phyloP scores from a whole-genome alignment of 2,797 vertebrate genomes.

The Ctenopoma kingsleyae region DNA sequence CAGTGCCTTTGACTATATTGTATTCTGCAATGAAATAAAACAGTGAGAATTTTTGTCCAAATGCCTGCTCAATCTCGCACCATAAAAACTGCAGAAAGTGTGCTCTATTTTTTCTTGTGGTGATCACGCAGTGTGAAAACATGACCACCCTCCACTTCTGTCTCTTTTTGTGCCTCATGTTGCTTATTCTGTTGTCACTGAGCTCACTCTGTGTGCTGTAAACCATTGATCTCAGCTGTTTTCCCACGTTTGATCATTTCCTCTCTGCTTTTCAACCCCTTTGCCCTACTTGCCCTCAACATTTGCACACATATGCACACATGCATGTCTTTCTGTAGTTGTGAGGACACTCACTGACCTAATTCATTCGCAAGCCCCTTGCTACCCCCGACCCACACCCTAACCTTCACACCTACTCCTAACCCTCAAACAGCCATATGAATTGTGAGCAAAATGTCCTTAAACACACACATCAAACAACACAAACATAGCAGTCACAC shows the following conservation, averaged over 20 bases:
- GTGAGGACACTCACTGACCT: background rate
- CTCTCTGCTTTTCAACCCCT: conserved; percentile 32
- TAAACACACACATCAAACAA: conserved; percentile 3
- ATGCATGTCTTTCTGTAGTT: conserved; percentile 3
- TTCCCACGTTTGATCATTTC: conserved; percentile 57
- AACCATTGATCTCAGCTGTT: conserved; percentile 63
- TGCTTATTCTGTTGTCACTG: conserved; percentile 59
- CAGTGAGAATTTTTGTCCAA: conserved; percentile 9
- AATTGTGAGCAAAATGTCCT: too few species aligned
- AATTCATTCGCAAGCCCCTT: background rate
- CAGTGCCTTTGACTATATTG: background rate
- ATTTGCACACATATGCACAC: conserved; percentile 14
- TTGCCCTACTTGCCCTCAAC: conserved; percentile 24
- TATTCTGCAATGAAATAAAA: conserved; percentile 10
- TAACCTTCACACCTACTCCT: background rate
- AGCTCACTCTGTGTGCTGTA: conserved; percentile 55
- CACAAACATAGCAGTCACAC: too few species aligned
- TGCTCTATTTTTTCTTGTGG: conserved; percentile 29
- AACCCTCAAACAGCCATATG: too few species aligned
- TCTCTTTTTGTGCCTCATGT: conserved; percentile 56
- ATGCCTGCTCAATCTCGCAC: conserved; percentile 2
- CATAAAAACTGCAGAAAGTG: conserved; percentile 13
- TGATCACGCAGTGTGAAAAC: conserved; percentile 65
- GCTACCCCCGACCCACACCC: too few species aligned
- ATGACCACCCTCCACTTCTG: conserved; percentile 40